A percentile compares a stretch with the other conserved stretches of the same genome.
Conservation (phyloP, 2,113 vertebrate species). For the Lepus timidus region DNA sequence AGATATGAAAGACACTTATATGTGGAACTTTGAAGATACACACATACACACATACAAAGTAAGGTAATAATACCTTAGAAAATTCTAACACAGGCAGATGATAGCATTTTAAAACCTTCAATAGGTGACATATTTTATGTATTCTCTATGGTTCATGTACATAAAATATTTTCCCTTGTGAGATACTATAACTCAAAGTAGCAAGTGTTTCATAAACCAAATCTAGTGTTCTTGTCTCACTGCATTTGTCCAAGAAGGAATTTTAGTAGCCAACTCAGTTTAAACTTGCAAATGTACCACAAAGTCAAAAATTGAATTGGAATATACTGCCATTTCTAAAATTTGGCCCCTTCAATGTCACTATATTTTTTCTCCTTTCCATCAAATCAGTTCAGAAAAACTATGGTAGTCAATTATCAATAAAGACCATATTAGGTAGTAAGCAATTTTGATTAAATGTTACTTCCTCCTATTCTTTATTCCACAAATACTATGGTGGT, state of each 20-base stretch:
- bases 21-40: neutral
- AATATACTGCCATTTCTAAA: conserved; percentile 7
- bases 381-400: conserved; percentile 24
- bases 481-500: neutral
- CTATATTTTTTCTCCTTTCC: neutral
- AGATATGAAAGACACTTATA: conserved; percentile 42
- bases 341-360: neutral
- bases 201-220: neutral
- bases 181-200: neutral
- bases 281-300: neutral
- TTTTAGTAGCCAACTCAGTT: neutral
- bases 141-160: too few species aligned
- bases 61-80: neutral
- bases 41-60: neutral
- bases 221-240: neutral
- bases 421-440: neutral
- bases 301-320: neutral
- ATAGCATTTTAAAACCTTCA: conserved; percentile 13
- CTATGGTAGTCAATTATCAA: neutral
- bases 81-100: conserved; percentile 11
- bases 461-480: conserved; percentile 4
- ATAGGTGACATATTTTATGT: neutral
- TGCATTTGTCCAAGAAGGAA: neutral
- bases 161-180: conserved; percentile 22
- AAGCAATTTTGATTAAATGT: neutral